Percentiles rank a stretch among this genome's conserved stretches.
Evolutionary conservation across 2,888 invertebrate genomes (phyloP).

Genomic region (Tricholauxania praeusta): DNA sequence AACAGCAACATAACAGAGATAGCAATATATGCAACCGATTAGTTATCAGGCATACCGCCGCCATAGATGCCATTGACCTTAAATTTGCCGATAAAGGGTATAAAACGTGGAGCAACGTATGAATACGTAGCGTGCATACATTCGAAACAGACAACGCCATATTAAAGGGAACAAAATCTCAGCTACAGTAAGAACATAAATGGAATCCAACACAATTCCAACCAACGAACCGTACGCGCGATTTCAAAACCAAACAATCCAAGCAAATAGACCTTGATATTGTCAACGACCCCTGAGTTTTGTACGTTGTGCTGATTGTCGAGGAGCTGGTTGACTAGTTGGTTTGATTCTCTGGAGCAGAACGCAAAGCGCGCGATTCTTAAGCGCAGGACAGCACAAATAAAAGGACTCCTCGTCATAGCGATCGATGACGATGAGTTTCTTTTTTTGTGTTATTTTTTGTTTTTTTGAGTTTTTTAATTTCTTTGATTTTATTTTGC

Average conservation of each 20-base stretch:
- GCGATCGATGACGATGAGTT: too few species aligned
- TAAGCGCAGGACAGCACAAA: neutral
- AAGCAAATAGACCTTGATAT: constrained; percentile 46
- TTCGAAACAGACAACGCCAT: neutral
- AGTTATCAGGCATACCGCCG: neutral
- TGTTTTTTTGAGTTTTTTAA: too few species aligned
- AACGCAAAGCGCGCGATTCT: neutral
- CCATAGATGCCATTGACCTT: constrained; percentile 22
- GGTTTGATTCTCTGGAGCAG: neutral
- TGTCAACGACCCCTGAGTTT: constrained; percentile 47
- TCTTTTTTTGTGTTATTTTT: too few species aligned
- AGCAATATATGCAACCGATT: neutral
- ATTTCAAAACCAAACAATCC: neutral
- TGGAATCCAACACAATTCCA: neutral
- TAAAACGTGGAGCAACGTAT: neutral
- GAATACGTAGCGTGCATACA: neutral
- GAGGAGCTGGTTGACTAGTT: neutral
- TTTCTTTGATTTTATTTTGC: too few species aligned
- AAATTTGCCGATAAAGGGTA: neutral
- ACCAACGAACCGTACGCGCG: neutral
- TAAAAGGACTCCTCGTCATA: too few species aligned
- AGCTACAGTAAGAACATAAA: neutral
- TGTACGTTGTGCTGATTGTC: neutral
- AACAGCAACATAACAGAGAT: constrained; percentile 1
- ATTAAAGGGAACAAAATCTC: neutral